A percentile compares a stretch with the other conserved stretches of the same genome.
Evolutionary conservation across 2,113 vertebrate species (phyloP).

Genomic region (Heterocephalus glaber): DNA sequence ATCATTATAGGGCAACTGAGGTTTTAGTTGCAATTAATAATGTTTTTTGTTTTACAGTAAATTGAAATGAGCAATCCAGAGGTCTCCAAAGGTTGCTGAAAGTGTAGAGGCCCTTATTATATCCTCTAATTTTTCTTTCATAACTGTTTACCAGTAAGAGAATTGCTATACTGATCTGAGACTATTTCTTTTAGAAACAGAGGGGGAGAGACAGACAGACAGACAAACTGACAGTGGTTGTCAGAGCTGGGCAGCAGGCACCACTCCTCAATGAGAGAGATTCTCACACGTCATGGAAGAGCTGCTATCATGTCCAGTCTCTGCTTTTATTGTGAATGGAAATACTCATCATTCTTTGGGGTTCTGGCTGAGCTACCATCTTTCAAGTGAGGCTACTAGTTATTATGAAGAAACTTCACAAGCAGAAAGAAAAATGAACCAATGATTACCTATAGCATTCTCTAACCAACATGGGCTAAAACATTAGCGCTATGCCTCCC

Average conservation of each 20-base stretch:
- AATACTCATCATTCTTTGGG: background rate
- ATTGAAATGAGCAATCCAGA: background rate
- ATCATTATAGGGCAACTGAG: background rate
- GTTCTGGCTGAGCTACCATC: background rate
- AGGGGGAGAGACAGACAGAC: background rate
- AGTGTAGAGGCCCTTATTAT: background rate
- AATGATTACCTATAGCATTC: background rate
- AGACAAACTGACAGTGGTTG: background rate
- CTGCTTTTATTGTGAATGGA: background rate
- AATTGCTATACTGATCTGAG: background rate
- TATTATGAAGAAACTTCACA: background rate
- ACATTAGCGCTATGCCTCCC: background rate
- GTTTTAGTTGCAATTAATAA: background rate
- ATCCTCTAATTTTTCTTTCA: background rate
- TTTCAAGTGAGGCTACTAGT: background rate
- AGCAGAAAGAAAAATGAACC: conserved; percentile 17
- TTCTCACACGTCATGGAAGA: background rate
- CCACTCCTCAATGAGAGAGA: background rate
- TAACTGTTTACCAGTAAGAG: background rate
- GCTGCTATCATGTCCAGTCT: background rate
- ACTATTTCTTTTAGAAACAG: background rate
- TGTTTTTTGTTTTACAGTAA: background rate
- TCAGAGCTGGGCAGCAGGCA: background rate
- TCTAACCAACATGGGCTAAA: background rate
- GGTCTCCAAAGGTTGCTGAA: background rate